Evolutionary conservation across 2,888 invertebrate genomes (phyloP).

Genomic region (Drosophila longiperda): DNA sequence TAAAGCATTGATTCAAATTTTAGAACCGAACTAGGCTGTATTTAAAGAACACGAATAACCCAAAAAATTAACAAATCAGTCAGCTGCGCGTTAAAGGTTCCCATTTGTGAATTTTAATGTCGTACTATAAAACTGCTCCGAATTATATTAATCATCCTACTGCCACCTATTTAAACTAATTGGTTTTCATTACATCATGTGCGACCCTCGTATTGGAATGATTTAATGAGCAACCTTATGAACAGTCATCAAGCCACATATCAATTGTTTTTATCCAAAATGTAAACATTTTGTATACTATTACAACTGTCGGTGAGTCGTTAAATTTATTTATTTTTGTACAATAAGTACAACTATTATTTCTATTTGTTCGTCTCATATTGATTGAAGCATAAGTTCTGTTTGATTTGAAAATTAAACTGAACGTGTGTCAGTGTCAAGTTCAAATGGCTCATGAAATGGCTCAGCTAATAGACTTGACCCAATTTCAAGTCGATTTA

Average conservation of each 20-base stretch:
- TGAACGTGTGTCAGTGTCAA: conserved; percentile 57
- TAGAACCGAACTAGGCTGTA: conserved; percentile 18
- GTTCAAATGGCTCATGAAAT: conserved; percentile 37
- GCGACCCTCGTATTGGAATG: conserved; percentile 34
- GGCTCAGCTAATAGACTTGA: conserved; percentile 55
- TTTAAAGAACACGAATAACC: not conserved
- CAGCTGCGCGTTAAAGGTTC: conserved; percentile 17
- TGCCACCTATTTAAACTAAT: not conserved
- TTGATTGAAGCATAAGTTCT: conserved; percentile 40
- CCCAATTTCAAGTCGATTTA: conserved; percentile 45
- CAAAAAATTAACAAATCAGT: conserved; percentile 27
- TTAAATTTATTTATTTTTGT: conserved; percentile 25
- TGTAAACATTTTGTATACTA: conserved; percentile 35
- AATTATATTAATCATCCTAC: not conserved
- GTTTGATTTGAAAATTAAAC: conserved; percentile 22
- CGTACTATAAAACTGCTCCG: not conserved
- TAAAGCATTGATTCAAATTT: conserved; percentile 19
- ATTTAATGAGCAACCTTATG: conserved; percentile 52
- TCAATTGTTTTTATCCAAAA: conserved; percentile 44
- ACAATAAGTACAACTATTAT: conserved; percentile 22
- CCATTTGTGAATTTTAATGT: conserved; percentile 35
- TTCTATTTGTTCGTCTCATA: conserved; percentile 15
- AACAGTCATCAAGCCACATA: conserved; percentile 40
- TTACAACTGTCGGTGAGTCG: conserved; percentile 22
- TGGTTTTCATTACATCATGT: not conserved